Evolutionary conservation across 2,797 vertebrate genomes (phyloP).

Genomic region (Falco novaeseelandiae): DNA sequence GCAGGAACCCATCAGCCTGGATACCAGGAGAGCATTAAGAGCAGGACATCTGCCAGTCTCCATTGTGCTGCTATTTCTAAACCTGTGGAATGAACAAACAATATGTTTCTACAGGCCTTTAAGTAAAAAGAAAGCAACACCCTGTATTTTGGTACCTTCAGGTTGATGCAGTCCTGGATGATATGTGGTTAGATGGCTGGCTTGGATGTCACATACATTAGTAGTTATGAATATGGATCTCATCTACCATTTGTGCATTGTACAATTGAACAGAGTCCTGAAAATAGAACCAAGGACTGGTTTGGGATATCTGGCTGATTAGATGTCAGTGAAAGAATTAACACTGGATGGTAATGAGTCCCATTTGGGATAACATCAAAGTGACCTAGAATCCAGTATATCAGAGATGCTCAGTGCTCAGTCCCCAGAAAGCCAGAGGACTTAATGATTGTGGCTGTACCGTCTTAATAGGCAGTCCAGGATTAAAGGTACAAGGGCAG

Average conservation of each 20-base stretch:
- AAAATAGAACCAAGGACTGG: not conserved
- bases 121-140: not conserved
- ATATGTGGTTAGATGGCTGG: not conserved
- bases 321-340: not conserved
- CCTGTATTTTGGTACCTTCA: not conserved
- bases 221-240: not conserved
- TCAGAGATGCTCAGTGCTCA: not conserved
- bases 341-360: not conserved
- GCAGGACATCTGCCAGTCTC: not conserved
- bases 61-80: not conserved
- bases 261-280: not conserved
- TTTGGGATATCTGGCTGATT: not conserved
- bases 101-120: not conserved
- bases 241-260: not conserved
- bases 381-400: not conserved
- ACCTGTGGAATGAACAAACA: not conserved
- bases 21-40: not conserved
- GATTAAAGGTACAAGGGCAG: not conserved
- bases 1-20: not conserved
- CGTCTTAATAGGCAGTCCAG: not conserved
- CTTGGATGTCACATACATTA: not conserved
- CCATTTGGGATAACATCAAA: not conserved
- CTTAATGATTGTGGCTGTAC: not conserved
- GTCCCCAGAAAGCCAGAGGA: not conserved
- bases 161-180: rapidly evolving